Evolutionary conservation across 1,140 invertebrate species (phyloP), one percentile per base, ranked within the genome.

Genomic region (Bombyx mandarina): DNA sequence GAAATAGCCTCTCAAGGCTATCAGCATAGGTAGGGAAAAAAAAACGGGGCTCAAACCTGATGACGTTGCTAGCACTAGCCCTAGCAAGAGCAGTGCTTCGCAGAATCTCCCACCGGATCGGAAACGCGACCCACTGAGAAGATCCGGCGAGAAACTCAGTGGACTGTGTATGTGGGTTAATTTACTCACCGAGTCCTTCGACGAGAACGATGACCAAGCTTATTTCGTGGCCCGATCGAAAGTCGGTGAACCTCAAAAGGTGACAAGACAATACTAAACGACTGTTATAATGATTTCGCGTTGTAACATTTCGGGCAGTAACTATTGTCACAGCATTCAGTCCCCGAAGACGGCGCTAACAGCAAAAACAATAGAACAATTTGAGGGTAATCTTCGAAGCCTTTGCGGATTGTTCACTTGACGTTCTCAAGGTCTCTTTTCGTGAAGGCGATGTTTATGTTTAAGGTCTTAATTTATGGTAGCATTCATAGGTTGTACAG

Each of bases 211-310:
- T 18, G 12, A 18, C 12, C 12, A 18, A 18, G 56, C 60, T 54
- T 5, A 4, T 65, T 66, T 70, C 10, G 43, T 66, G 61, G 74
- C 74, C 63, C 58, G 35, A 62, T 63, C 56, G 35, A 35, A 45
- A 53, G 70, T 67, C 80, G 80, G 80, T 65, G 54, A 66, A 70
- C 63, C 62, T 72, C 65, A 72, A 80, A 79, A 72, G 71, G 67
- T 69, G 68, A 73, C 67, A 70, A 82, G 73, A 79, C 81, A 80
- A 76, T 77, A 66, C 63, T 65, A 77, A 80, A 79, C 70, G 72
- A 77, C 66, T 56, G 57, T 54, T 62, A 65, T 78, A 82, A 80
- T 77, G 70, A 84, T 66, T 67, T 65, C 66, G 65, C 71, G 77
- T 79, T 82, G 76, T 82, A 62, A 52, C 61, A 56, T 45, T 62